Conservation (phyloP, 1,140 invertebrate species). For the Parapsyche elsis region DNA sequence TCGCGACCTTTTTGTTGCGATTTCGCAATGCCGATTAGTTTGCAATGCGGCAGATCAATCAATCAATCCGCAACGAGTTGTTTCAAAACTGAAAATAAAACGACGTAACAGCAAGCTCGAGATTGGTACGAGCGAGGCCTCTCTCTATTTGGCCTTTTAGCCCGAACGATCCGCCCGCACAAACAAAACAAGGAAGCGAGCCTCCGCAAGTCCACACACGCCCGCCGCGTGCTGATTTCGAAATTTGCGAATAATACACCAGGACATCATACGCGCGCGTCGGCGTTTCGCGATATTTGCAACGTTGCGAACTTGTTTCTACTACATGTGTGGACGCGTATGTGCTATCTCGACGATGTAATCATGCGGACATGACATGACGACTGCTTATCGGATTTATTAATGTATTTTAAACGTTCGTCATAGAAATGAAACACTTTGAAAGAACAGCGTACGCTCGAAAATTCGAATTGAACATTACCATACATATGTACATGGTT, state of each 20-base stretch:
- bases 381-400: not conserved
- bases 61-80: not conserved
- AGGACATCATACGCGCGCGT: constrained; percentile 44
- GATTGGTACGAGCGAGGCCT: not conserved
- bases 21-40: not conserved
- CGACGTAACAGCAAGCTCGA: not conserved
- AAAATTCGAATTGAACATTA: no score
- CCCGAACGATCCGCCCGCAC: not conserved
- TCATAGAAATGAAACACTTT: no score
- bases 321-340: not conserved
- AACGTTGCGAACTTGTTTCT: constrained; percentile 50
- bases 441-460: no score
- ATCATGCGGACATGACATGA: not conserved
- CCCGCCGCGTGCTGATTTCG: constrained; percentile 42
- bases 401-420: no score
- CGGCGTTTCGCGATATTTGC: constrained; percentile 44
- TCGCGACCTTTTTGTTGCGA: not conserved
- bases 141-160: constrained; percentile 5
- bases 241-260: constrained; percentile 55
- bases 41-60: no score
- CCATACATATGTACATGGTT: no score
- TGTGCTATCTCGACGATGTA: not conserved
- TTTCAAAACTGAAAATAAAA: not conserved
- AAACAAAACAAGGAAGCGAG: constrained; percentile 20
- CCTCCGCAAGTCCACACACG: not conserved